Base-by-base conservation (phyloP, 2,888 invertebrate genomes). In the Drosophila lacicola region DNA sequence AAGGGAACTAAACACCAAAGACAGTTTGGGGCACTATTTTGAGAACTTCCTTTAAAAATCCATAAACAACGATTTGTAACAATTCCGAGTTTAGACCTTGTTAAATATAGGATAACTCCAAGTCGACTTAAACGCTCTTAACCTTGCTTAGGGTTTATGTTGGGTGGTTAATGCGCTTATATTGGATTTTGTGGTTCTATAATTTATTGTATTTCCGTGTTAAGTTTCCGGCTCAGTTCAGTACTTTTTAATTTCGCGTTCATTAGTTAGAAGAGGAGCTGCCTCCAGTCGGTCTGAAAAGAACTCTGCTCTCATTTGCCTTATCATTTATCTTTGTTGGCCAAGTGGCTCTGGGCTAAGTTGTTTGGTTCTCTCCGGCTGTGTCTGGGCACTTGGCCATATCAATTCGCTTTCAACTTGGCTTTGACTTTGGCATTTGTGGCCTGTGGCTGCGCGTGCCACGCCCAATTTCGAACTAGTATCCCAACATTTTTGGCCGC, bases 271-370 rank as follows among this genome's bases (percentile, higher is more conserved):
- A 58, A 76, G 61, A 68, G 46, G 41, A 51, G 58, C 70, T 29
- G 39, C 56, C 57, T 62, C 65, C 37, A 37, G 10, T 19, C n/a
- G 37, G n/a, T 5, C 39, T 14, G 21, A 29, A 33, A 37, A 33
- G 44, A 54, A 21, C 57, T 51, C 46, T 19, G 39, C 53, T 47
- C 63, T 63, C 56, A 77, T 81, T 79, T 66, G 76, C 65, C 80
- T 82, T 86, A 86, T 86, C 88, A 88, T 87, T 87, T 88, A 86
- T 87, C 87, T 88, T 79, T 72, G 74, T 74, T 74, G 74, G 78
- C 74, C 70, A 68, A 80, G 65, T 68, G 65, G 57, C 41, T 41
- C 53, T 65, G 74, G 58, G 42, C 58, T 66, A 69, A 55, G 55
- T 73, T 73, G 39, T 41, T 45, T 39, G 29, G n/a, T 50, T 29